Percentiles rank a stretch among this genome's conserved stretches.
phyloP scores from a whole-genome alignment of 2,888 invertebrate species.

The Macrophya annulata region DNA sequence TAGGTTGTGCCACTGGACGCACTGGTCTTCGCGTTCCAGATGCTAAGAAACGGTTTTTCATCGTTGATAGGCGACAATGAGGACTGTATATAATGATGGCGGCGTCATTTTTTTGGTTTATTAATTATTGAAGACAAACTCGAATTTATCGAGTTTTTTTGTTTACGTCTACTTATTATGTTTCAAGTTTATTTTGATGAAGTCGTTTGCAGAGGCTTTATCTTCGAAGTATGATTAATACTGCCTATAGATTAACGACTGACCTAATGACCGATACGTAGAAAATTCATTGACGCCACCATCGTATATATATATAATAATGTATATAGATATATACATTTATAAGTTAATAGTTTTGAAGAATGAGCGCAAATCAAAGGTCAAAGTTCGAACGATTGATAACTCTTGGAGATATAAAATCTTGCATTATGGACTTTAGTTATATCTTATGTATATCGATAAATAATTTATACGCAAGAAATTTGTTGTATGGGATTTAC shows the following conservation, averaged over 20 bases:
- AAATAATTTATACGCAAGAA: neutral
- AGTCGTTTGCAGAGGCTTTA: neutral
- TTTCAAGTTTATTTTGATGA: neutral
- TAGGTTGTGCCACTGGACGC: slow-evolving; percentile 64
- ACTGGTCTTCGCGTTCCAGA: slow-evolving; percentile 61
- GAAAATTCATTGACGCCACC: slow-evolving; percentile 17
- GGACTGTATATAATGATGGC: neutral
- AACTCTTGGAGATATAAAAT: slow-evolving; percentile 47
- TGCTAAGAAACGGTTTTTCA: slow-evolving; percentile 27
- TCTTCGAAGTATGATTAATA: neutral
- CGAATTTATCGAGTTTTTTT: neutral
- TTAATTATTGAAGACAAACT: neutral
- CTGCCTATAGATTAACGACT: neutral
- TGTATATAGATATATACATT: neutral
- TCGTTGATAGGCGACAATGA: neutral
- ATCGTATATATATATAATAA: slow-evolving; percentile 20
- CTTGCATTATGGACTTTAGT: slow-evolving; percentile 27
- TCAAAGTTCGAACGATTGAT: slow-evolving; percentile 34
- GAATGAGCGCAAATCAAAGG: neutral
- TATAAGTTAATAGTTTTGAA: neutral
- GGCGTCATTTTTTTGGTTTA: neutral
- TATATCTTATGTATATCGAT: neutral
- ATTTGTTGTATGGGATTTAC: slow-evolving; percentile 41
- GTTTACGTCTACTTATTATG: neutral
- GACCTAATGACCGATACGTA: slow-evolving; percentile 18